Conservation (phyloP, 2,113 vertebrate species). For the Passer montanus region DNA sequence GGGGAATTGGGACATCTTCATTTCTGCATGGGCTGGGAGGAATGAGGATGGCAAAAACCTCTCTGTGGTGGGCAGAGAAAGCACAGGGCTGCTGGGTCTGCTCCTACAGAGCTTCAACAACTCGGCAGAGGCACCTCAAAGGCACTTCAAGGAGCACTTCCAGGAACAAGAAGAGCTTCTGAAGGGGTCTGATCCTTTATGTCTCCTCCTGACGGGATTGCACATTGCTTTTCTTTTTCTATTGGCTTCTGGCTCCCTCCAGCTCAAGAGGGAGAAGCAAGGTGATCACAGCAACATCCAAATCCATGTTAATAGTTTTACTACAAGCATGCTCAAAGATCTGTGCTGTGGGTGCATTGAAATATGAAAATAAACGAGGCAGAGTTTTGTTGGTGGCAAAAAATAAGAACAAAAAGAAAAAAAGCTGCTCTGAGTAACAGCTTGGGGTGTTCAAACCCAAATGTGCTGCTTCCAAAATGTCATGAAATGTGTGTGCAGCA, state of each 20-base stretch:
- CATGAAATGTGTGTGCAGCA: slow-evolving; percentile 34
- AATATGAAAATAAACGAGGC: neutral
- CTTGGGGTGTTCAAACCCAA: slow-evolving; percentile 20
- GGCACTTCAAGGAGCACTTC: neutral
- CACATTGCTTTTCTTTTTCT: neutral
- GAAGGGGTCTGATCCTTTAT: neutral
- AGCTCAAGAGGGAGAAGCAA: neutral
- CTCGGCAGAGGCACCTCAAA: neutral
- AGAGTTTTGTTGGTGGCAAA: neutral
- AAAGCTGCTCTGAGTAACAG: slow-evolving; percentile 28
- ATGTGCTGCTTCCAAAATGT: slow-evolving; percentile 79
- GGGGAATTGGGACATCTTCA: neutral
- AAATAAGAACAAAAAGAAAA: neutral
- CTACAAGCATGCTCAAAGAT: slow-evolving; percentile 6
- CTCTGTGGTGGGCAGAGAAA: neutral
- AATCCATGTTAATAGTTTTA: slow-evolving; percentile 82
- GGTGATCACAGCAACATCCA: slow-evolving; percentile 54
- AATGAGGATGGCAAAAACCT: neutral
- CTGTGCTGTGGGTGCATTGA: neutral
- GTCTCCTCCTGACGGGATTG: neutral
- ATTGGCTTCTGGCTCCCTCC: neutral
- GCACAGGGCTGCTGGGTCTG: neutral
- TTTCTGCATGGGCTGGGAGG: neutral
- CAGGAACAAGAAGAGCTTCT: neutral
- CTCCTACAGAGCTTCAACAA: neutral